A percentile compares a stretch with the other conserved stretches of the same genome.
Evolutionary conservation across 2,797 vertebrate genomes (phyloP).

Genomic region (Channallabes apus): DNA sequence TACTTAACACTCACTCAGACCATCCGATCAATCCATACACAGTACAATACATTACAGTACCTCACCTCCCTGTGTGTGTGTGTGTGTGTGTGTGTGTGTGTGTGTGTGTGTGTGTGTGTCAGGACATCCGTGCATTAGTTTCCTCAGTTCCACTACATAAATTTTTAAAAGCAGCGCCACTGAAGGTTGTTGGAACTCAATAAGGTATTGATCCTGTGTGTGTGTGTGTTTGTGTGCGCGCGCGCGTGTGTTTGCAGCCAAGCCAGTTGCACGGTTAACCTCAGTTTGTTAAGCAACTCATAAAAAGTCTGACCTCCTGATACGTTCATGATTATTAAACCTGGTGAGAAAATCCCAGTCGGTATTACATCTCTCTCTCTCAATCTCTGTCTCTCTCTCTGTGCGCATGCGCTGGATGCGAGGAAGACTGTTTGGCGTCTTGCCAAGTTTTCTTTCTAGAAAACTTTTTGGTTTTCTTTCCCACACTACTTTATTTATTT

Average conservation of each 20-base stretch:
- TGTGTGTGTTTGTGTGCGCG: neutral
- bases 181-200: conserved; percentile 55
- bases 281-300: conserved; percentile 6
- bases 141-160: conserved; percentile 40
- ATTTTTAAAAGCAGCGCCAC: conserved; percentile 51
- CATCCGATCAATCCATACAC: conserved; percentile 35
- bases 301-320: neutral
- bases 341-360: neutral
- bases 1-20: conserved; percentile 16
- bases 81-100: conserved; percentile 22
- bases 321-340: conserved; percentile 29
- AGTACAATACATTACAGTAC: conserved; percentile 25
- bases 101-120: conserved; percentile 11
- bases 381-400: neutral
- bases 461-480: no score
- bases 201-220: conserved; percentile 49
- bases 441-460: no score
- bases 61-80: conserved; percentile 15
- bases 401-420: no score
- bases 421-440: no score
- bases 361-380: neutral
- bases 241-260: neutral
- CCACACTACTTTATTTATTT: no score
- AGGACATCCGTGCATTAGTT: conserved; percentile 27
- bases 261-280: neutral